These are phyloP conservation scores for Takifugu bimaculatus DNA, from an alignment of 2,113 vertebrate species.

Conservation along the genomic window DNA sequence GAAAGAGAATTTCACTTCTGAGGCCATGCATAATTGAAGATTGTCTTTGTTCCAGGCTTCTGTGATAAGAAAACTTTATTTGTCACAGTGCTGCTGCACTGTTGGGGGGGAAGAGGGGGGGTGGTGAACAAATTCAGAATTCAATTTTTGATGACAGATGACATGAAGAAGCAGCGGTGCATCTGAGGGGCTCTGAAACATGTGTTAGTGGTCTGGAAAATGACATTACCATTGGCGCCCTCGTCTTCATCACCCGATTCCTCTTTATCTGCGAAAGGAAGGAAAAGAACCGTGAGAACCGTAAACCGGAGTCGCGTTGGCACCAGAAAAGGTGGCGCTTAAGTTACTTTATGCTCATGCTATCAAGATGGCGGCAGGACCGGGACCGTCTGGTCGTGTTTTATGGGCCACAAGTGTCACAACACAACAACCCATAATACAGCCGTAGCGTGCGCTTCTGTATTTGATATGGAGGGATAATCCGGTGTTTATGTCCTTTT, in stretches of 20 bases:
- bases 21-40: constrained; percentile 71
- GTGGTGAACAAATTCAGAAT: constrained; percentile 32
- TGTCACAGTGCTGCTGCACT: constrained; percentile 10
- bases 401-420: too few relatives aligned
- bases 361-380: too few relatives aligned
- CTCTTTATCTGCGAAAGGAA: constrained; percentile 50
- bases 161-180: constrained; percentile 44
- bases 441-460: too few relatives aligned
- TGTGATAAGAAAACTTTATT: constrained; percentile 62
- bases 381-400: too few relatives aligned
- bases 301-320: constrained; percentile 15
- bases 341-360: too few relatives aligned
- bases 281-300: constrained; percentile 27
- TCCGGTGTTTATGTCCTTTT: too few relatives aligned
- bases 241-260: constrained; percentile 55
- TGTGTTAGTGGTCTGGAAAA: constrained; percentile 51
- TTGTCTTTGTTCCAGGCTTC: constrained; percentile 63
- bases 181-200: constrained; percentile 45
- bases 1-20: constrained; percentile 66
- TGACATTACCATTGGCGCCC: constrained; percentile 56
- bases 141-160: constrained; percentile 66
- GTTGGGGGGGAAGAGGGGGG: constrained; percentile 33
- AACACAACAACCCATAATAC: too few relatives aligned
- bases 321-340: not conserved
- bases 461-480: too few relatives aligned